These are phyloP conservation scores for Branchinecta sandiegonensis DNA, from an alignment of 2,888 invertebrate genomes.

Conservation along the genomic window DNA sequence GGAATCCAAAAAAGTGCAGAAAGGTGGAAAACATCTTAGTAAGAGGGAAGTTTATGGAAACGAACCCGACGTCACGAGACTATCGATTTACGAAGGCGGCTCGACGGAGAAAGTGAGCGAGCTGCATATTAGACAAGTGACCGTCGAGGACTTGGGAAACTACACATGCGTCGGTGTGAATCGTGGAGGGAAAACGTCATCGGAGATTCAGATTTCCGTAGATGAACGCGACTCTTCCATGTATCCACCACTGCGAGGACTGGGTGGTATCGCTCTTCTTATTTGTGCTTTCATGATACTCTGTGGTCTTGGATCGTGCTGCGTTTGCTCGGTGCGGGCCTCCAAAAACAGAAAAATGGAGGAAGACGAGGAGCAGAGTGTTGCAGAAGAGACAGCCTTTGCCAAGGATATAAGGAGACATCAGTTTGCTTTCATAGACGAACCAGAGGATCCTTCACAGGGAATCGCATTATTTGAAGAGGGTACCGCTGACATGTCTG, in stretches of 20 bases:
- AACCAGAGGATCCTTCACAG: neutral
- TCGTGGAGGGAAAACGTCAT: conserved; percentile 7
- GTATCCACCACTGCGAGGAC: neutral
- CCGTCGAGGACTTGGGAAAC: neutral
- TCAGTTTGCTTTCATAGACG: neutral
- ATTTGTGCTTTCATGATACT: neutral
- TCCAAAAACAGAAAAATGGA: neutral
- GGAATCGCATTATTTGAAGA: too few species aligned
- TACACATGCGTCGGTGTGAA: neutral
- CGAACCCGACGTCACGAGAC: neutral
- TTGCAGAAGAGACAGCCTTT: neutral
- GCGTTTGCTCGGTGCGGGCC: conserved; percentile 7
- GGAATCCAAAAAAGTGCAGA: neutral
- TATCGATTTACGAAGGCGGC: neutral
- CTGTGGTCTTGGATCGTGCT: neutral
- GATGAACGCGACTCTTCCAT: neutral
- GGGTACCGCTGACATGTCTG: too few species aligned
- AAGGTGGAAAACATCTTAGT: neutral
- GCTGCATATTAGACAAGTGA: neutral
- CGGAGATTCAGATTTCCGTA: conserved; percentile 3
- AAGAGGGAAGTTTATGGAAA: neutral
- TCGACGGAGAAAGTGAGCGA: neutral
- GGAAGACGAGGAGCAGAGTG: neutral
- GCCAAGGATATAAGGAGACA: neutral
- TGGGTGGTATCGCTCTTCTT: neutral